Conservation (phyloP, 2,797 vertebrate species). For the Zenarchopterus dispar region DNA sequence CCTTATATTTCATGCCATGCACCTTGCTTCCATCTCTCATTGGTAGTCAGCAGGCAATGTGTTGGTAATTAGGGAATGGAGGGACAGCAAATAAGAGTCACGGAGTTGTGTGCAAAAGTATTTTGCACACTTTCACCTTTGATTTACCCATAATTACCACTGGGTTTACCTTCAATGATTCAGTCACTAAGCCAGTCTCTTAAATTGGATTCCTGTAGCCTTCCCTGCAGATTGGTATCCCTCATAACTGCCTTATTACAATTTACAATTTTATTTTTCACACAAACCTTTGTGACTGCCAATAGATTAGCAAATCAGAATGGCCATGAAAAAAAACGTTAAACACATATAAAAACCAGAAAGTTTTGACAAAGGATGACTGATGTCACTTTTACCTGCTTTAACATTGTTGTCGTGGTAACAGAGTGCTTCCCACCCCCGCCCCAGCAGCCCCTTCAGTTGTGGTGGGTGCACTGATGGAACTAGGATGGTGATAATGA, state of each 20-base stretch:
- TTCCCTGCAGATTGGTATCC: slow-evolving; percentile 70
- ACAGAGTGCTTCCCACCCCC: slow-evolving; percentile 21
- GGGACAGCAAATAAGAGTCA: slow-evolving; percentile 21
- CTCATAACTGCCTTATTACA: slow-evolving; percentile 68
- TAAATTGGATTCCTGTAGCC: slow-evolving; percentile 78
- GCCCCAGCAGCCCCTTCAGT: slow-evolving; percentile 6
- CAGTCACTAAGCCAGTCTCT: slow-evolving; percentile 71
- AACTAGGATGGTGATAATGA: slow-evolving; percentile 57
- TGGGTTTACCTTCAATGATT: slow-evolving; percentile 77
- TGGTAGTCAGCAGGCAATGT: slow-evolving; percentile 52
- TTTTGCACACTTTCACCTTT: slow-evolving; percentile 77
- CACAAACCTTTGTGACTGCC: neutral
- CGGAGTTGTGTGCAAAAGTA: slow-evolving; percentile 50
- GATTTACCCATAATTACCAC: slow-evolving; percentile 79
- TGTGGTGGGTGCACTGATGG: slow-evolving; percentile 27
- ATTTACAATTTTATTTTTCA: slow-evolving; percentile 34
- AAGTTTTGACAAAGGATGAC: slow-evolving; percentile 46
- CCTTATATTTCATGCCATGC: slow-evolving; percentile 45
- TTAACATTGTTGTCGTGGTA: slow-evolving; percentile 60
- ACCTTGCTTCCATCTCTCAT: slow-evolving; percentile 34
- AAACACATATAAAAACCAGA: slow-evolving; percentile 3
- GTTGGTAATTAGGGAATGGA: slow-evolving; percentile 54
- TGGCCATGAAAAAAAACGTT: slow-evolving; percentile 20
- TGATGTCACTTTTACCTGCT: slow-evolving; percentile 56
- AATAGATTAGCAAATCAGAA: slow-evolving; percentile 59